A percentile compares a stretch with the other conserved stretches of the same genome.
Evolutionary conservation across 2,888 invertebrate genomes (phyloP).

Genomic region (Prosapia bicincta): DNA sequence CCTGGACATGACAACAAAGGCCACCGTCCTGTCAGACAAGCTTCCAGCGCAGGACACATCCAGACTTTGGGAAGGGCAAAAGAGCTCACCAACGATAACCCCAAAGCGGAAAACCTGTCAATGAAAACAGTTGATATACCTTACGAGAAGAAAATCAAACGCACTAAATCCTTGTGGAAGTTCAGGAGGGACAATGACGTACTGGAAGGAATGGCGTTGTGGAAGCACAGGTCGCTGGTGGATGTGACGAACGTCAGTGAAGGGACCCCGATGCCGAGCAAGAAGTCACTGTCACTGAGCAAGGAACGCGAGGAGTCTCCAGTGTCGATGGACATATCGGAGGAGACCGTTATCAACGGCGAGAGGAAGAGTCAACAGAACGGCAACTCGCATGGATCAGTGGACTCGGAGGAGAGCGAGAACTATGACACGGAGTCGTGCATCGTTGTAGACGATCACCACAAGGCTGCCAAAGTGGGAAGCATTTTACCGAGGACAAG

Average conservation of each 20-base stretch:
- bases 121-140: slow-evolving; percentile 36
- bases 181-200: slow-evolving; percentile 73
- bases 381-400: slow-evolving; percentile 21
- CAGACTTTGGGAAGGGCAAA: slow-evolving; percentile 51
- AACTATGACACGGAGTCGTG: slow-evolving; percentile 55
- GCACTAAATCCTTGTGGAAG: slow-evolving; percentile 84
- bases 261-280: slow-evolving; percentile 42
- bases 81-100: slow-evolving; percentile 50
- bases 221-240: slow-evolving; percentile 81
- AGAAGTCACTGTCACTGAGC: slow-evolving; percentile 27
- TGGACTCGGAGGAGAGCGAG: slow-evolving; percentile 45
- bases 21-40: slow-evolving; percentile 26
- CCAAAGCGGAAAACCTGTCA: slow-evolving; percentile 49
- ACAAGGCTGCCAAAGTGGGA: slow-evolving; percentile 31
- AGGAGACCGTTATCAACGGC: slow-evolving; percentile 29
- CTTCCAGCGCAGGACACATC: slow-evolving; percentile 43
- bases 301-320: slow-evolving; percentile 22
- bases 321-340: slow-evolving; percentile 20
- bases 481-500: slow-evolving; percentile 61
- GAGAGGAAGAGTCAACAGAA: slow-evolving; percentile 21
- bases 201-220: slow-evolving; percentile 80
- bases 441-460: slow-evolving; percentile 78
- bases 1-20: slow-evolving; percentile 21
- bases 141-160: slow-evolving; percentile 58
- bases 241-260: slow-evolving; percentile 58